A percentile compares a stretch with the other conserved stretches of the same genome.
Conservation (phyloP, 2,797 vertebrate genomes). For the Enteromius treurensis region DNA sequence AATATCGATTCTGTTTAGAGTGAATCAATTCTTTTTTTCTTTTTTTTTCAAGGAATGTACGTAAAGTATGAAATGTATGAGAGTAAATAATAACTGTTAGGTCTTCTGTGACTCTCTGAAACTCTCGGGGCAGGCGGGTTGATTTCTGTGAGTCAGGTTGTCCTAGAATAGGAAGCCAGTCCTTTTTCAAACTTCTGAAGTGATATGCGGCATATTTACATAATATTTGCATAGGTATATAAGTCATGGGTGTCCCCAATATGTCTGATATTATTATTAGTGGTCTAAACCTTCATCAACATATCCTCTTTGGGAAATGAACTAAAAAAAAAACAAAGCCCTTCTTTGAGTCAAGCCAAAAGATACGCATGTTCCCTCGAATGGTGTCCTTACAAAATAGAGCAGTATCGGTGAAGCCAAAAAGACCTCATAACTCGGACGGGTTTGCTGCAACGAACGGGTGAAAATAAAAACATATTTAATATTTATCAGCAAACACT, state of each 20-base stretch:
- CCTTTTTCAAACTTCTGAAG: conserved; percentile 23
- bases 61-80: not conserved
- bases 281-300: conserved; percentile 49
- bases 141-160: not conserved
- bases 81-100: not conserved
- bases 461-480: not conserved
- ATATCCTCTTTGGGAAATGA: conserved; percentile 32
- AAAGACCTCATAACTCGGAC: not conserved
- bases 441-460: not conserved
- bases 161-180: conserved; percentile 37
- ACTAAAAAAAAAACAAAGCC: conserved; percentile 39
- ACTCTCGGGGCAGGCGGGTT: not conserved
- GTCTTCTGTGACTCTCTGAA: conserved; percentile 5
- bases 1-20: no score
- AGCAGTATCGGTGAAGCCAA: not conserved
- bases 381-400: conserved; percentile 15
- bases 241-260: conserved; percentile 82
- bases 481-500: not conserved
- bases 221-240: conserved; percentile 84
- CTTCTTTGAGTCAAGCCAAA: conserved; percentile 32
- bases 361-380: conserved; percentile 22
- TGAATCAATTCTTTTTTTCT: no score
- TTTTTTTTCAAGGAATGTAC: no score
- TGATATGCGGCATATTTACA: conserved; percentile 70
- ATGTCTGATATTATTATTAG: conserved; percentile 71